Evolutionary conservation across 2,113 vertebrate species (phyloP).

Genomic region (Cariama cristata): DNA sequence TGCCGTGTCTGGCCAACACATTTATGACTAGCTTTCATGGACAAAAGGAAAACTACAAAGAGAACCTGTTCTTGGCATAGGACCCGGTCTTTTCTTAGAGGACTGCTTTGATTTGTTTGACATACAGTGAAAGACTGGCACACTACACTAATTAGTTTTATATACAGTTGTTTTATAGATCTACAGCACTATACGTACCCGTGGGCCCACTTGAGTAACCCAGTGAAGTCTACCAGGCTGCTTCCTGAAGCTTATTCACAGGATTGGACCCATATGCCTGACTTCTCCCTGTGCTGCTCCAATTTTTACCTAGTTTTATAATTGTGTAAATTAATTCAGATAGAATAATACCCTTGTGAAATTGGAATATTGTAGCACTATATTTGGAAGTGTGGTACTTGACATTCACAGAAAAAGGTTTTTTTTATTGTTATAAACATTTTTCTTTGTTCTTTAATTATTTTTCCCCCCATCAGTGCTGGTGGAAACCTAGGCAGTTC

Average conservation of each 20-base stretch:
- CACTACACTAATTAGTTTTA: conserved; percentile 30
- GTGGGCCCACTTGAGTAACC: background rate
- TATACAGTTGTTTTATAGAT: conserved; percentile 15
- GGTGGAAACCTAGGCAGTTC: background rate
- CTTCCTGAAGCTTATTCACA: background rate
- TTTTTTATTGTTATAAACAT: background rate
- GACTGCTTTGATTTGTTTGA: conserved; percentile 44
- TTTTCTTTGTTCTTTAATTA: background rate
- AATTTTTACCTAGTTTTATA: background rate
- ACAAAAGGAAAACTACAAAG: conserved; percentile 23
- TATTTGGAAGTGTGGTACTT: background rate
- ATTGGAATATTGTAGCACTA: background rate
- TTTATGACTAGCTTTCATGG: conserved; percentile 23
- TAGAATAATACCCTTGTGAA: background rate
- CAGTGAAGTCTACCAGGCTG: background rate
- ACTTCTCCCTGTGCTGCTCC: background rate
- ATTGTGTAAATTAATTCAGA: background rate
- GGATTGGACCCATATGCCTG: background rate
- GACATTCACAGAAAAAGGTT: background rate
- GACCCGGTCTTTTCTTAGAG: background rate
- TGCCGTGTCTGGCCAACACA: background rate
- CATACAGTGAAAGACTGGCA: conserved; percentile 15
- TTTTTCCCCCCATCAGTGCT: background rate
- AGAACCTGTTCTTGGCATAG: background rate
- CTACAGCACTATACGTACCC: background rate